Conservation (phyloP, 2,888 invertebrate genomes). For the Dendrolimus houi region DNA sequence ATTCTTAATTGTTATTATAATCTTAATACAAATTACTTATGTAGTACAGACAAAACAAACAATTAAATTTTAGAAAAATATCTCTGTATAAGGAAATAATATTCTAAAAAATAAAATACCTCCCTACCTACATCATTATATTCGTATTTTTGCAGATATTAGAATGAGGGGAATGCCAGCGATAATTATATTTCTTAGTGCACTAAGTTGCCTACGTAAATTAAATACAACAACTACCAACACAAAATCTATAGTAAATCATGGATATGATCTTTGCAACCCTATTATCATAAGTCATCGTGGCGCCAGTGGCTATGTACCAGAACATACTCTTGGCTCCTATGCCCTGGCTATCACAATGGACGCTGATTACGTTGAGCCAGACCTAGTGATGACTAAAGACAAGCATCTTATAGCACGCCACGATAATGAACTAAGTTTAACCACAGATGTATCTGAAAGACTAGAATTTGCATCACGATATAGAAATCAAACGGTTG, state of each 20-base stretch:
- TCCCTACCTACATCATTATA: background rate
- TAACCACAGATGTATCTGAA: slow-evolving; percentile 46
- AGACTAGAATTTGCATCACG: slow-evolving; percentile 46
- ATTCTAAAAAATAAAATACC: too few relatives aligned
- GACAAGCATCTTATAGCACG: slow-evolving; percentile 52
- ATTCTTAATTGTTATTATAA: too few relatives aligned
- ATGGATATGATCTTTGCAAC: slow-evolving; percentile 29
- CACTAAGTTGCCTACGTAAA: background rate
- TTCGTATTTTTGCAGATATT: background rate
- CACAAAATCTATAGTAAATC: slow-evolving; percentile 3
- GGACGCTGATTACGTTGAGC: slow-evolving; percentile 64
- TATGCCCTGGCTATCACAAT: slow-evolving; percentile 58
- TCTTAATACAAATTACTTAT: too few relatives aligned
- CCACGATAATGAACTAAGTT: slow-evolving; percentile 55
- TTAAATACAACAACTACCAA: slow-evolving; percentile 8
- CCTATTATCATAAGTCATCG: slow-evolving; percentile 53
- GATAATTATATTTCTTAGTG: background rate
- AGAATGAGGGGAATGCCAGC: background rate
- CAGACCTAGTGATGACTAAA: slow-evolving; percentile 60
- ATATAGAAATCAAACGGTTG: slow-evolving; percentile 39
- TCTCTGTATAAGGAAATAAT: too few relatives aligned
- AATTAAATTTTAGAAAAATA: too few relatives aligned
- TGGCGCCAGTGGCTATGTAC: slow-evolving; percentile 62
- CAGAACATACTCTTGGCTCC: slow-evolving; percentile 61
- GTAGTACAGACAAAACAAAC: too few relatives aligned